Percentiles rank a stretch among this genome's conserved stretches.
phyloP scores from a whole-genome alignment of 2,113 vertebrate genomes.

The Xiphophorus couchianus region DNA sequence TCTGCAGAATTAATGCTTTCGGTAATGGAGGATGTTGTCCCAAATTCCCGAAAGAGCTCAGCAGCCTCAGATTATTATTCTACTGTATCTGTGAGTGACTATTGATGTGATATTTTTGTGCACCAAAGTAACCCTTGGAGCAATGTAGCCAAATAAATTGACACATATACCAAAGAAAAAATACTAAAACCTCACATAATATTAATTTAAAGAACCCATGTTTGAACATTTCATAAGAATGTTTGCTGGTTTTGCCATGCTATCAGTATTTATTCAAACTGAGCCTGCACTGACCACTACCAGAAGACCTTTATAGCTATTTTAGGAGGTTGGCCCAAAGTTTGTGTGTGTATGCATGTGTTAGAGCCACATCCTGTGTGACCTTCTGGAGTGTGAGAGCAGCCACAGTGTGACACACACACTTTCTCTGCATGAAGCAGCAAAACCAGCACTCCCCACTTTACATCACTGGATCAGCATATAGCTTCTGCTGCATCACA shows the following conservation, averaged over 20 bases:
- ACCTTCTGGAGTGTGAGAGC: constrained; percentile 76
- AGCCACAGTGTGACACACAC: constrained; percentile 65
- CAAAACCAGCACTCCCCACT: constrained; percentile 51
- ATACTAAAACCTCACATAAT: not conserved
- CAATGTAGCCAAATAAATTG: not conserved
- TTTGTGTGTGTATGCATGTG: constrained; percentile 31
- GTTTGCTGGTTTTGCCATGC: not conserved
- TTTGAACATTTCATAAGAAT: not conserved
- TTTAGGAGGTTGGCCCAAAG: constrained; percentile 54
- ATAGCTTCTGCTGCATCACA: constrained; percentile 51
- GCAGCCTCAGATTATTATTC: no score
- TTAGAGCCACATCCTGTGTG: constrained; percentile 67
- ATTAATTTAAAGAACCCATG: not conserved
- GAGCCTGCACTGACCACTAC: not conserved
- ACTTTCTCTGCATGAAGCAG: constrained; percentile 54
- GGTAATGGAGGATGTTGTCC: no score
- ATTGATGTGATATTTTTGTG: no score
- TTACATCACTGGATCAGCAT: constrained; percentile 60
- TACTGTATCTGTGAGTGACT: no score
- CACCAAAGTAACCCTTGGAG: not conserved
- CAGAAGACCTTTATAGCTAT: constrained; percentile 46
- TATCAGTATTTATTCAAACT: constrained; percentile 1
- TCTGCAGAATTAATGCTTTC: no score
- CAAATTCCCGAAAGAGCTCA: no score
- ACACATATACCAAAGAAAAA: not conserved